These are phyloP conservation scores for Spea hammondii DNA, from an alignment of 2,797 vertebrate species.

Conservation along the genomic window DNA sequence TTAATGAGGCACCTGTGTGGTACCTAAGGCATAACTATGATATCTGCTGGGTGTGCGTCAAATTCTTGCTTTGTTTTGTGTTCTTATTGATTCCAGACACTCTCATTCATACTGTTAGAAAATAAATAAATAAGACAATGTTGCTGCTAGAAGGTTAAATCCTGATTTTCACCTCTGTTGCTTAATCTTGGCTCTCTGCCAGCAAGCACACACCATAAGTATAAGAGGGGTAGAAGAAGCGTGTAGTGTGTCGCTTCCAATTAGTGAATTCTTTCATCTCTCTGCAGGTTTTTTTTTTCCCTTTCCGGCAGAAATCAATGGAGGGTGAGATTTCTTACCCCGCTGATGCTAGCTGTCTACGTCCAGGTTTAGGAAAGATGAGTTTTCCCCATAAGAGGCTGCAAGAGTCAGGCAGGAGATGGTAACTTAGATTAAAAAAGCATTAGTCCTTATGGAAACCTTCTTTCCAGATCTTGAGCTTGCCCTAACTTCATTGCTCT, in stretches of 20 bases:
- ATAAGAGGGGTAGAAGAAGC: conserved; percentile 65
- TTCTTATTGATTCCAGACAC: not conserved
- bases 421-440: conserved; percentile 14
- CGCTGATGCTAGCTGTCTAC: conserved; percentile 35
- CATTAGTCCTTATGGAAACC: conserved; percentile 1
- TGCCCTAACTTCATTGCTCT: conserved; percentile 3
- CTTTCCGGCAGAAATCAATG: conserved; percentile 59
- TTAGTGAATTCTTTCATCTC: conserved; percentile 67
- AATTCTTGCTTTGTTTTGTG: too few relatives aligned
- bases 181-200: conserved; percentile 53
- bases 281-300: conserved; percentile 52
- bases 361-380: conserved; percentile 27
- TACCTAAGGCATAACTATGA: too few relatives aligned
- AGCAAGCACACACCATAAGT: conserved; percentile 58
- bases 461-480: conserved; percentile 16
- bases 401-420: not conserved
- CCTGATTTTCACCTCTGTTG: conserved; percentile 43
- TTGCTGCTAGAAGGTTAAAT: conserved; percentile 29
- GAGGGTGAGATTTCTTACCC: conserved; percentile 56
- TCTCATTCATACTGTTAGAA: not conserved
- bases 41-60: too few relatives aligned
- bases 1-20: too few relatives aligned
- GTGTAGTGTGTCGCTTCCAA: conserved; percentile 68
- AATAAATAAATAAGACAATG: not conserved
- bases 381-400: conserved; percentile 33